Conservation (phyloP, 2,888 invertebrate species). For the Halocaridina rubra region DNA sequence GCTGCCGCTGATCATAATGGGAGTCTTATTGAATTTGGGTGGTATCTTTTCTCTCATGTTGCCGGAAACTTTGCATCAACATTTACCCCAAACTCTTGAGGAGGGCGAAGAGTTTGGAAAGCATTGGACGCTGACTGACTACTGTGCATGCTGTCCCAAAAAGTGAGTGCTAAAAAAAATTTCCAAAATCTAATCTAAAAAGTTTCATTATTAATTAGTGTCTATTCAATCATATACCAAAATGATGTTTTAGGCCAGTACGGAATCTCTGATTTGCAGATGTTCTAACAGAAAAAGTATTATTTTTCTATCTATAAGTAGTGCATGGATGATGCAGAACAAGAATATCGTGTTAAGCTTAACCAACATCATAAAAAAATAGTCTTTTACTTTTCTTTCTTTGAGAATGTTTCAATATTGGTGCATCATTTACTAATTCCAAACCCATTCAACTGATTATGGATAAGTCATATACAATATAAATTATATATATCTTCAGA, state of each 20-base stretch:
- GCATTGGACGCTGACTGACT: slow-evolving; percentile 43
- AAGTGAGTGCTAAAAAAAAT: not conserved
- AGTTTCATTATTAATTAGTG: no score
- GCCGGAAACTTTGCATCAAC: slow-evolving; percentile 83
- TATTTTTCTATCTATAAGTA: no score
- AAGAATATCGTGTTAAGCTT: no score
- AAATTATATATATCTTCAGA: no score
- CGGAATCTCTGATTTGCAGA: no score
- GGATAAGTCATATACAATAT: not conserved
- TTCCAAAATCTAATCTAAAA: not conserved
- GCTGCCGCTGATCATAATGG: slow-evolving; percentile 86
- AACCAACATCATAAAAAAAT: not conserved
- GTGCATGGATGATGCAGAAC: no score
- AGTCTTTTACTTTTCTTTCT: not conserved
- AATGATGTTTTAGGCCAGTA: no score
- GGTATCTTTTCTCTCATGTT: slow-evolving; percentile 81
- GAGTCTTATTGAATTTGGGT: slow-evolving; percentile 79
- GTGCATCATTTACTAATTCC: not conserved
- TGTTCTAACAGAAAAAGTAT: no score
- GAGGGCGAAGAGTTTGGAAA: slow-evolving; percentile 79
- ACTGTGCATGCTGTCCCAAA: slow-evolving; percentile 50
- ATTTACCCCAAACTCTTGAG: slow-evolving; percentile 82
- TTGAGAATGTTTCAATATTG: not conserved
- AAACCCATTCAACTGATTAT: not conserved
- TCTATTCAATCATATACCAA: no score